These are phyloP conservation scores for Caenorhabditis angaria DNA, from an alignment of 2,888 invertebrate genomes.

Conservation along the genomic window DNA sequence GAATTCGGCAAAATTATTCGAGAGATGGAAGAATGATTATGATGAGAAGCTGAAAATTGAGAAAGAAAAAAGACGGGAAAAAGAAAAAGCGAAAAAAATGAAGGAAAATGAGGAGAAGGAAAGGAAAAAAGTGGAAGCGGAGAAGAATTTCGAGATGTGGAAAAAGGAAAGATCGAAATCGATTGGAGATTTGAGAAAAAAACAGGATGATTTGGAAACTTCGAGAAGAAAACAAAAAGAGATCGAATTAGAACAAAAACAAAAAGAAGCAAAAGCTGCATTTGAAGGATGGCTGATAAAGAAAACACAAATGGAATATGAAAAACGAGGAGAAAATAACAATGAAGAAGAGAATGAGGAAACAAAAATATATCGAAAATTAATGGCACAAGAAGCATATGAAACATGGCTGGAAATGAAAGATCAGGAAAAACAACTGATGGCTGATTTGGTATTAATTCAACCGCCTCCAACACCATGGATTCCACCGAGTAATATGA, in stretches of 20 bases:
- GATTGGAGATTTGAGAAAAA: slow-evolving; percentile 16
- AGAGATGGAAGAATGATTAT: slow-evolving; percentile 38
- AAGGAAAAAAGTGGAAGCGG: slow-evolving; percentile 49
- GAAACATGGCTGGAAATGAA: slow-evolving; percentile 51
- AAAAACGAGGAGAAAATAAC: not conserved
- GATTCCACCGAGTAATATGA: slow-evolving; percentile 50
- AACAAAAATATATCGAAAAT: slow-evolving; percentile 13
- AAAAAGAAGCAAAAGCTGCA: slow-evolving; percentile 35
- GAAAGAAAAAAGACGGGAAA: not conserved
- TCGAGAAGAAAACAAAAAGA: slow-evolving; percentile 21
- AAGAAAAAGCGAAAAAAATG: not conserved
- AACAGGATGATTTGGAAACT: slow-evolving; percentile 16
- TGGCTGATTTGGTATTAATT: slow-evolving; percentile 24
- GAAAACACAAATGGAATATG: not conserved
- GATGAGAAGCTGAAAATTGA: slow-evolving; percentile 25
- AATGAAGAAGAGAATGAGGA: slow-evolving; percentile 14
- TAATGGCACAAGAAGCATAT: slow-evolving; percentile 47
- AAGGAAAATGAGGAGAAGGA: slow-evolving; percentile 45
- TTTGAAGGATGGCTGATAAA: slow-evolving; percentile 40
- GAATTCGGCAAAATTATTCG: slow-evolving; percentile 37
- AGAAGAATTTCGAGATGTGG: slow-evolving; percentile 44
- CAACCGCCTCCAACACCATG: slow-evolving; percentile 41
- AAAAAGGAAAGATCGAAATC: slow-evolving; percentile 38
- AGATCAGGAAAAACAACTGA: slow-evolving; percentile 27
- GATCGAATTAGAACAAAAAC: slow-evolving; percentile 17